Conservation (phyloP, 2,888 invertebrate species). For the Rugalucina vietnamica region DNA sequence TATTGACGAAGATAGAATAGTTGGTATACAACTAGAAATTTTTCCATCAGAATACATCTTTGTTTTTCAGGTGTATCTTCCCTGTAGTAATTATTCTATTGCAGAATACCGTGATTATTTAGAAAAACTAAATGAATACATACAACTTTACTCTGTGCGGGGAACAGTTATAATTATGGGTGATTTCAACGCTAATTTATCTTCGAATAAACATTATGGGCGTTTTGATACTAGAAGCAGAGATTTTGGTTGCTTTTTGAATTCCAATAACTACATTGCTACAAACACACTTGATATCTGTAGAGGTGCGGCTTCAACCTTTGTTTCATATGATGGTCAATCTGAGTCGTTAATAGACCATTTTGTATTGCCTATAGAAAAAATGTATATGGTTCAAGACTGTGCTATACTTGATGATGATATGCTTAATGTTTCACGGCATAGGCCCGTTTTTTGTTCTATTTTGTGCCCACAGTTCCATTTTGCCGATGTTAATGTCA, state of each 20-base stretch:
- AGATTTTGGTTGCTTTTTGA: neutral
- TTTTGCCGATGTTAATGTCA: neutral
- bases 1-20: neutral
- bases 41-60: neutral
- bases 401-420: conserved; percentile 1
- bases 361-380: neutral
- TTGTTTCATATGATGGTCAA: conserved; percentile 5
- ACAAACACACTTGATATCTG: neutral
- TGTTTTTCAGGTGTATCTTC: conserved; percentile 1
- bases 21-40: neutral
- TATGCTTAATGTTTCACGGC: neutral
- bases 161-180: conserved; percentile 4
- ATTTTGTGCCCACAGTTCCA: neutral
- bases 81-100: conserved; percentile 1
- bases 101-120: neutral
- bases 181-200: neutral
- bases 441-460: neutral
- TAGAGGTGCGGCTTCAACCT: neutral
- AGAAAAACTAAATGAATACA: neutral
- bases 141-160: neutral
- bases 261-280: neutral
- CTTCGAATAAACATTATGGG: neutral
- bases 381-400: neutral
- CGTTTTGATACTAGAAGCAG: neutral
- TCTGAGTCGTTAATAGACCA: neutral